These are phyloP conservation scores for Plutomurus gul DNA, from an alignment of 1,140 invertebrate species.

Conservation along the genomic window DNA sequence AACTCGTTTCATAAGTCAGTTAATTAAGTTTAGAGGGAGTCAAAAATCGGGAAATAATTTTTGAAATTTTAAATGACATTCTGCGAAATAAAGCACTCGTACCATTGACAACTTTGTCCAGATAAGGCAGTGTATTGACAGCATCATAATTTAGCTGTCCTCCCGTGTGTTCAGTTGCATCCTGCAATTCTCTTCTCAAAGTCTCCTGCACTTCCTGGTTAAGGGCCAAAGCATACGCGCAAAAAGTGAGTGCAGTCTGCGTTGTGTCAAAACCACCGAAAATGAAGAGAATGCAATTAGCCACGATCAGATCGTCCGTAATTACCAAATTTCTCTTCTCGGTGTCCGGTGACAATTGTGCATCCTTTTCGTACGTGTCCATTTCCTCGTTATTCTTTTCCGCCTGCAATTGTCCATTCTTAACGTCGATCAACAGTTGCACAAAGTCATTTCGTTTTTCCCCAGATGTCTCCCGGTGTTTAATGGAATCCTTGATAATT, in stretches of 20 bases:
- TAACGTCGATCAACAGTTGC: constrained; percentile 58
- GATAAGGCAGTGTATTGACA: constrained; percentile 53
- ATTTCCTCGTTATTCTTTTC: constrained; percentile 7
- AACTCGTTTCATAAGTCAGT: no score
- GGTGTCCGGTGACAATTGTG: no score
- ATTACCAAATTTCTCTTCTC: neutral
- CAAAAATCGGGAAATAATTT: no score
- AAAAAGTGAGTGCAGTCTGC: constrained; percentile 57
- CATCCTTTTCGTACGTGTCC: no score
- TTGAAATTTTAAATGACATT: no score
- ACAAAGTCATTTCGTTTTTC: constrained; percentile 55
- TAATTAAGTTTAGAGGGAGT: no score
- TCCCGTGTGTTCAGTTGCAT: constrained; percentile 53
- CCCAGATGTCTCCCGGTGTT: neutral
- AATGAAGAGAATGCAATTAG: constrained; percentile 53
- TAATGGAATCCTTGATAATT: neutral
- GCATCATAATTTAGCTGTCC: constrained; percentile 54
- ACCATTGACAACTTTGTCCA: constrained; percentile 54
- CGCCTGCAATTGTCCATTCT: constrained; percentile 31
- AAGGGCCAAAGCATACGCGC: constrained; percentile 61
- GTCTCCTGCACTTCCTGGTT: constrained; percentile 62
- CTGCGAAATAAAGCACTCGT: no score
- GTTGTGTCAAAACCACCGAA: constrained; percentile 62
- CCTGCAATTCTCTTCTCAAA: constrained; percentile 56
- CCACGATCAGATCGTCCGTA: constrained; percentile 27